Evolutionary conservation across 2,797 vertebrate species (phyloP), one percentile per base, ranked within the genome.

Genomic region (Anas acuta): DNA sequence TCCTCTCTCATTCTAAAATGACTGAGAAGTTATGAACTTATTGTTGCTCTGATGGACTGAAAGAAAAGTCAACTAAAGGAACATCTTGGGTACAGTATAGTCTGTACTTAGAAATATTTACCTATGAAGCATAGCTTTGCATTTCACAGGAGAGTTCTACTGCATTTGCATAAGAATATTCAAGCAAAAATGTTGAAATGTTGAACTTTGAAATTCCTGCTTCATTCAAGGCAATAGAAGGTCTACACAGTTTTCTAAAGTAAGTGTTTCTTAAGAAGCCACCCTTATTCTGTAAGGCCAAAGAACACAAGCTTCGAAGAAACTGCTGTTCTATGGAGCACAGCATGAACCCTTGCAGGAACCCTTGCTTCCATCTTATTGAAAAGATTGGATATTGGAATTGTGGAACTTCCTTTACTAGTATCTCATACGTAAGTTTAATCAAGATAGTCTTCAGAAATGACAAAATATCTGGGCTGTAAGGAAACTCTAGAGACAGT

Each of bases 221-320:
- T 84, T 89, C 69, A 7, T 71, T 84, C 57, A 79, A 4, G 39
- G 82, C 30, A 89, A 39, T 45, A 47, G 41, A 90, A 56, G 9
- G 13, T 91, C 94, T 90, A 91, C 30, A 61, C 11, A 37, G 17
- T 84, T 95, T 91, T 96, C 62, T 75, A 56, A 80, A 93, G 80
- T 90, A 83, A 92, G 49, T 61, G 21, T 71, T 92, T 69, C 37
- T 75, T 67, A 65, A 61, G 73, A 32, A 53, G 75, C 47, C 16
- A 67, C 81, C 51, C 32, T 62, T 45, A 70, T 51, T 80, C 66
- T 75, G 43, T 73, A 70, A 71, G 47, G 62, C 66, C 72, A 60
- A 88, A 60, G 73, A 94, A 51, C 17, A 75, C 37, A 71, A 61
- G 19, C 20, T 75, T 75, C 16, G 79, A 77, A 64, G 65, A 70